Evolutionary conservation across 2,113 vertebrate genomes (phyloP).

Genomic region (Bathybates hornii): DNA sequence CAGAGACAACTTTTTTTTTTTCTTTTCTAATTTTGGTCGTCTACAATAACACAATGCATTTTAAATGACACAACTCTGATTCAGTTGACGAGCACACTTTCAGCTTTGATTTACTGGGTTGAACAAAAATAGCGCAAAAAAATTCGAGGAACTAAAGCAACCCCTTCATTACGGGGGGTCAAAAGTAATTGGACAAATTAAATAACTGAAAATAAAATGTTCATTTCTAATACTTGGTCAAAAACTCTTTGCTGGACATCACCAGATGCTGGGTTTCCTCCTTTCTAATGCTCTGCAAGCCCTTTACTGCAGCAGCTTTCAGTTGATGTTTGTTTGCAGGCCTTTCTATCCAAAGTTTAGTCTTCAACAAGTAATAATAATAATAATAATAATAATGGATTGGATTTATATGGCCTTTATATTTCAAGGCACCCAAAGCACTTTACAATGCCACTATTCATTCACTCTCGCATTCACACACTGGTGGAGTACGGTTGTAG

Average conservation of each 20-base stretch:
- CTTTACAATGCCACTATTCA: no score
- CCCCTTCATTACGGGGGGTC: not conserved
- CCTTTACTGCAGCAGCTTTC: not conserved
- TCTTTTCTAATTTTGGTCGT: not conserved
- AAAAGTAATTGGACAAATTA: not conserved
- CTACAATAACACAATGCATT: not conserved
- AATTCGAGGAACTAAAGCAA: not conserved
- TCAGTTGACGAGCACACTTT: not conserved
- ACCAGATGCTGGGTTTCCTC: not conserved
- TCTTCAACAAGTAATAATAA: not conserved
- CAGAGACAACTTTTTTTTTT: not conserved
- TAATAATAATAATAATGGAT: no score
- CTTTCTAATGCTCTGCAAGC: not conserved
- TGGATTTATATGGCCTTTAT: no score
- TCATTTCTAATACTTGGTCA: not conserved
- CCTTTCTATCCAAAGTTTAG: not conserved
- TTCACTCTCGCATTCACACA: no score
- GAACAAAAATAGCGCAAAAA: not conserved
- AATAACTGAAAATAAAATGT: not conserved
- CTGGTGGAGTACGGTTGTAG: no score
- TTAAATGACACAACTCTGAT: not conserved
- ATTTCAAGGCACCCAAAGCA: no score
- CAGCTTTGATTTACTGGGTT: not conserved
- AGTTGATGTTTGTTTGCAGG: not conserved
- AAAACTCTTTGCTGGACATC: not conserved